Base-by-base conservation (phyloP, 1,140 invertebrate species). In the Gonioctena quinquepunctata region DNA sequence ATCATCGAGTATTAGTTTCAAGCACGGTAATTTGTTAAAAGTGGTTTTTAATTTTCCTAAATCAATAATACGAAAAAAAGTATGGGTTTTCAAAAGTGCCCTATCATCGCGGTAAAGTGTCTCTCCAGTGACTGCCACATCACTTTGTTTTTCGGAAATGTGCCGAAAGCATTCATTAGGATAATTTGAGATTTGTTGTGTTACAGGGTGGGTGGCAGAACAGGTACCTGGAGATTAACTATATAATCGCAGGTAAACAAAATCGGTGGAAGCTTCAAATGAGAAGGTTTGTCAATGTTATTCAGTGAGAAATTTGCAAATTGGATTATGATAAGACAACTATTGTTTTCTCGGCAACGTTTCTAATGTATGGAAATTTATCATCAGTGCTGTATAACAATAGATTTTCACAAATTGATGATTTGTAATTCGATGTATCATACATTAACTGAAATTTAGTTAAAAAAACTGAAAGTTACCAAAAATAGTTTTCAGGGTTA, bases 1-100 rank as follows among this genome's bases (percentile, higher is more conserved):
- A 50, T 25, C 23, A 49, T 25, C 19, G 7, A 19, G 66, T 67
- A 66, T 66, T 66, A 66, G 63, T 66, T 54, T 66, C 63, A 16
- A 60, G 25, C 54, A 57, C 33, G 19, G 65, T 67, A 33, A 67
- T 67, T 67, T 65, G 25, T 25, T 33, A 67, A 67, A 67, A 67
- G 52, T 66, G 65, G 56, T 61, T 60, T 68, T 60, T 68, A 68
- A 68, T 68, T 68, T 68, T 60, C 66, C 26, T 66, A 66, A 66
- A 66, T 66, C 63, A 66, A 66, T 66, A 66, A 66, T 54, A 27
- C 25, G 66, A 68, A 68, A 68, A 68, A 68, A 66, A 66, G 63
- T 66, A 62, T 50, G 54, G 59, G 67, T 66, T 66, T 59, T 19
- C 16, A 66, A 71, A 74, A 71, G 69, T 74, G 72, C 72, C 72